phyloP scores from a whole-genome alignment of 2,113 vertebrate genomes.

The Vanacampus margaritifer region DNA sequence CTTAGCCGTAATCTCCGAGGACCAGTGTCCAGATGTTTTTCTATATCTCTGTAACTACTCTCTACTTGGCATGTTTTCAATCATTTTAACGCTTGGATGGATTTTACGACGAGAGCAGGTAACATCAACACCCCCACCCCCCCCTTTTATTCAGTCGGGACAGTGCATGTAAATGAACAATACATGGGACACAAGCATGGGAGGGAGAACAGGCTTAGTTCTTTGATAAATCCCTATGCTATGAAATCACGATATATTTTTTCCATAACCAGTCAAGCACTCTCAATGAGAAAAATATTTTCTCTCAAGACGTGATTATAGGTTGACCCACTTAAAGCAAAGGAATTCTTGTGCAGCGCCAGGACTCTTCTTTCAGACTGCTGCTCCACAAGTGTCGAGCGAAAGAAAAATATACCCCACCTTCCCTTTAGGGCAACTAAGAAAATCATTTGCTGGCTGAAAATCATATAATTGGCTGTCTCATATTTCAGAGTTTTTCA shows the following conservation, averaged over 20 bases:
- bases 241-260: conserved; percentile 18
- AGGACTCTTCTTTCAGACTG: conserved; percentile 20
- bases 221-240: conserved; percentile 16
- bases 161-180: too few species aligned
- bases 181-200: too few species aligned
- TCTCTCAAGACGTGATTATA: conserved; percentile 30
- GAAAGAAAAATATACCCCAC: conserved; percentile 9
- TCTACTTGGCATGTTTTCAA: conserved; percentile 24
- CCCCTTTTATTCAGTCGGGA: too few species aligned
- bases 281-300: conserved; percentile 27
- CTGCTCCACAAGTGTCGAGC: conserved; percentile 19
- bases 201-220: conserved; percentile 13
- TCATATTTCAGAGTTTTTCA: conserved; percentile 18
- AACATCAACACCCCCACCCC: conserved; percentile 1
- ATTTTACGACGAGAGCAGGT: conserved; percentile 13
- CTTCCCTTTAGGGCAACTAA: conserved; percentile 28
- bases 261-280: conserved; percentile 6
- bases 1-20: conserved; percentile 3
- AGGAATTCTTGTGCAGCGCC: conserved; percentile 26
- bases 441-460: conserved; percentile 13
- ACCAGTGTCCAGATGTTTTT: conserved; percentile 30
- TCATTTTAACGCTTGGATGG: conserved; percentile 20
- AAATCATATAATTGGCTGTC: conserved; percentile 22
- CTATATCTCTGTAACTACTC: conserved; percentile 7
- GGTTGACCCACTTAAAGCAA: conserved; percentile 35